These are phyloP conservation scores for Eulemur macaco DNA, from an alignment of 2,113 vertebrate species.

Conservation along the genomic window DNA sequence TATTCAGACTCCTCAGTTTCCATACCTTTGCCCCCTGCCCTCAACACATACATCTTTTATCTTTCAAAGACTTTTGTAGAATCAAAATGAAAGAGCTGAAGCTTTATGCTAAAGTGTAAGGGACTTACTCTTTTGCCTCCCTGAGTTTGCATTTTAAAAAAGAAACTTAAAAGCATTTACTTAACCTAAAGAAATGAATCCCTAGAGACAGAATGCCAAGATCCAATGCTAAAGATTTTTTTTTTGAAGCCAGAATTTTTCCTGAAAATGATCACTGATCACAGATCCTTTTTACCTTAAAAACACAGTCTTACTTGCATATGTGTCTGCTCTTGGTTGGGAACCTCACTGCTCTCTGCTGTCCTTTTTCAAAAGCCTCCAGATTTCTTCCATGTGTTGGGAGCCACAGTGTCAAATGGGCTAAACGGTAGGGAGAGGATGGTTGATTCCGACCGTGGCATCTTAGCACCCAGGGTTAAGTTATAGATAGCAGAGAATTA, in stretches of 20 bases:
- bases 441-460: background rate
- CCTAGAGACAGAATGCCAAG: background rate
- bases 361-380: background rate
- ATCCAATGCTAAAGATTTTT: background rate
- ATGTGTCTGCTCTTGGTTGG: background rate
- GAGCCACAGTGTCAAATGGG: background rate
- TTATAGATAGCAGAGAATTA: background rate
- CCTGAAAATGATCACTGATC: background rate
- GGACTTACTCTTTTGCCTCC: background rate
- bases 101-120: background rate
- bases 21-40: background rate
- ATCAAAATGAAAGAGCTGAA: background rate
- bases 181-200: background rate
- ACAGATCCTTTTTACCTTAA: background rate
- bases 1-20: background rate
- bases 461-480: background rate
- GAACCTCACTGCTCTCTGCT: background rate
- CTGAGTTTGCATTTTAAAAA: background rate
- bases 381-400: background rate
- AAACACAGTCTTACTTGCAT: background rate
- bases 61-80: background rate
- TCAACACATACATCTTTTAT: background rate
- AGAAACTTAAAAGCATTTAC: background rate
- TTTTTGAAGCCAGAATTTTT: background rate
- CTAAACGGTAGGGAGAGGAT: background rate